phyloP scores from a whole-genome alignment of 2,797 vertebrate genomes.

The Urosaurus nigricauda region DNA sequence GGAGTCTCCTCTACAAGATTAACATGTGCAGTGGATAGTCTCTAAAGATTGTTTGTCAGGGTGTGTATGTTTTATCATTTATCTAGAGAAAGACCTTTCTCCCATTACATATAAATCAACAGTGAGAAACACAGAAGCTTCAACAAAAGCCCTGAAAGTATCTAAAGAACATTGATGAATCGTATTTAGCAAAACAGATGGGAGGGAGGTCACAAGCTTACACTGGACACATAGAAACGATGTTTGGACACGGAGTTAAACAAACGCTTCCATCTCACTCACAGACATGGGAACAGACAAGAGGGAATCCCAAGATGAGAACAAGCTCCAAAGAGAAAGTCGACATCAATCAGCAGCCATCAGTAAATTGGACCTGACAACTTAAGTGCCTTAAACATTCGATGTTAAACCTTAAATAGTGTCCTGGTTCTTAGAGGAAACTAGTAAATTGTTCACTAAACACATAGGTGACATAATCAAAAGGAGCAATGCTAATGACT shows the following conservation, averaged over 20 bases:
- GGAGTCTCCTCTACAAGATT: neutral
- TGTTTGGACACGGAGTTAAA: neutral
- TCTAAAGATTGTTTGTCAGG: neutral
- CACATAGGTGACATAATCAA: constrained; percentile 70
- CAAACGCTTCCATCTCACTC: neutral
- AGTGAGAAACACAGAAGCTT: neutral
- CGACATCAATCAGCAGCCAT: constrained; percentile 67
- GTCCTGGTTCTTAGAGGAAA: constrained; percentile 75
- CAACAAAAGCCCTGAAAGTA: neutral
- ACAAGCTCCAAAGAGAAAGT: constrained; percentile 53
- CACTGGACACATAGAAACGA: neutral
- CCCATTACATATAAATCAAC: neutral
- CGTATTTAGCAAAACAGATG: neutral
- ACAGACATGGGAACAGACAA: neutral
- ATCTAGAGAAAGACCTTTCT: neutral
- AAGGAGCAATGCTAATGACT: constrained; percentile 56
- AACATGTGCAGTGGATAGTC: neutral
- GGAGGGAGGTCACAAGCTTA: too few species aligned
- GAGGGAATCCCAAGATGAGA: constrained; percentile 23
- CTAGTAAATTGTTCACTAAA: constrained; percentile 63
- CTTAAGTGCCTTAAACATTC: constrained; percentile 74
- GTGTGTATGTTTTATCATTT: neutral
- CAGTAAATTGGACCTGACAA: constrained; percentile 76
- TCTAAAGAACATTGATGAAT: neutral
- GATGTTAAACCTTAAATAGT: constrained; percentile 72